Base-by-base conservation (phyloP, 2,113 vertebrate genomes). In the Hippocampus abdominalis region DNA sequence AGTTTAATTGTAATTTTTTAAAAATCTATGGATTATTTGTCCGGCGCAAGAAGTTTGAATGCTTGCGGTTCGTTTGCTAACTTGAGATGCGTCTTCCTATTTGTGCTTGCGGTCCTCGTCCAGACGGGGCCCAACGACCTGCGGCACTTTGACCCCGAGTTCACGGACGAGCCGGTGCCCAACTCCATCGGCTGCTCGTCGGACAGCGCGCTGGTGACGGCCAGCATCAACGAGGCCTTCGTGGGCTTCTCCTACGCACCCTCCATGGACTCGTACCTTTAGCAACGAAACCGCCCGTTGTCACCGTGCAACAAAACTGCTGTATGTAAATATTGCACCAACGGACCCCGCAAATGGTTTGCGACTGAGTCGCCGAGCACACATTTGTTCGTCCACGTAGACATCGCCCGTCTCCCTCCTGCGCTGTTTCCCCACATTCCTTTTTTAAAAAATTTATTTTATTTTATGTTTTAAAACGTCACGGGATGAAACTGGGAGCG, bases 221-320 rank as follows among this genome's bases (percentile, higher is more conserved):
- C 95, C 85, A 99, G 97, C 0, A 95, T 97, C 87, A 96, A 95
- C 0, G 96, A 98, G 80, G 97, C 97, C 42, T 99, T 99, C 72
- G 86, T 98, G 29, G 97, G 97, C 82, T 99, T 99, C 80, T 99
- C 96, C 0, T 99, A 99, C n/a, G 96, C 97, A 11, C 97, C 97
- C 3, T 93, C 96, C 0, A 83, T 95, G 94, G 97, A 98, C 89
- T 99, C 97, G 53, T 98, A 97, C 91, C 93, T 99, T 93, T 94
- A 93, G 12, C 8, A n/a, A 21, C 10, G 1, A 53, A 53, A 54
- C n/a, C 8, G 9, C 51, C 8, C 48, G 18, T 54, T 1, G 51
- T 23, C 51, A 16, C 54, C 27, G 27, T 57, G 54, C 54, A 27
- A 57, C 54, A 25, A 57, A 36, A 57, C 54, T 57, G 54, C 39